Conservation (phyloP, 92 coral and sea anemone genomes). For the Palythoa grandis region DNA sequence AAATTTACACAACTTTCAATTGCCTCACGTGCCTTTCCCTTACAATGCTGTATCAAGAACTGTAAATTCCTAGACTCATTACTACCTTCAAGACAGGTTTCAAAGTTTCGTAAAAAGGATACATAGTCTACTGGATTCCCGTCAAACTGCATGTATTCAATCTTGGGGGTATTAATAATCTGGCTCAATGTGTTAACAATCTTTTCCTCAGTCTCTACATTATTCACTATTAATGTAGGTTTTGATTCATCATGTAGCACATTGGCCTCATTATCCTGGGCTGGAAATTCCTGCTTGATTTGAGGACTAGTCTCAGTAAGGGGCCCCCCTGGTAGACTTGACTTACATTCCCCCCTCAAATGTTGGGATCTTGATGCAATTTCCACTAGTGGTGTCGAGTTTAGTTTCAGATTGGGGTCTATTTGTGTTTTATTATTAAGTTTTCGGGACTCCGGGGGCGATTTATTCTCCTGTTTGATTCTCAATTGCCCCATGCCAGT, state of each 20-base stretch:
- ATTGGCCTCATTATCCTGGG: too few species aligned
- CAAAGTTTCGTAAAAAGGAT: conserved; percentile 42
- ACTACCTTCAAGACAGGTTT: conserved; percentile 25
- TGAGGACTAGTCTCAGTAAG: too few species aligned
- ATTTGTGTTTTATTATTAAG: too few species aligned
- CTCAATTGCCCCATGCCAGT: not conserved
- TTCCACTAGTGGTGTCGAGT: too few species aligned
- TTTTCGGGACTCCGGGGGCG: not conserved
- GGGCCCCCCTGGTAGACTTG: too few species aligned
- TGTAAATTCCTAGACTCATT: conserved; percentile 44
- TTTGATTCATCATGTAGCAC: too few species aligned
- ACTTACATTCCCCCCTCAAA: too few species aligned
- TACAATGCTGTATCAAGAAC: conserved; percentile 21
- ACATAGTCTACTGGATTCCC: conserved; percentile 37
- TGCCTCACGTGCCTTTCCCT: conserved; percentile 40
- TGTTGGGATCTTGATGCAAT: too few species aligned
- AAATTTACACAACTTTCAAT: conserved; percentile 51
- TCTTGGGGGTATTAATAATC: conserved; percentile 38
- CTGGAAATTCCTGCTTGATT: too few species aligned
- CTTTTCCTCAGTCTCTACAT: conserved; percentile 17
- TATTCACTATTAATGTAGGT: not conserved
- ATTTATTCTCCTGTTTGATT: not conserved
- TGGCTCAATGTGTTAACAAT: conserved; percentile 28
- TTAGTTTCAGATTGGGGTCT: too few species aligned
- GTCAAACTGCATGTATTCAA: conserved; percentile 53